phyloP scores from a whole-genome alignment of 1,140 invertebrate genomes.

The Drosophila micromelanica region DNA sequence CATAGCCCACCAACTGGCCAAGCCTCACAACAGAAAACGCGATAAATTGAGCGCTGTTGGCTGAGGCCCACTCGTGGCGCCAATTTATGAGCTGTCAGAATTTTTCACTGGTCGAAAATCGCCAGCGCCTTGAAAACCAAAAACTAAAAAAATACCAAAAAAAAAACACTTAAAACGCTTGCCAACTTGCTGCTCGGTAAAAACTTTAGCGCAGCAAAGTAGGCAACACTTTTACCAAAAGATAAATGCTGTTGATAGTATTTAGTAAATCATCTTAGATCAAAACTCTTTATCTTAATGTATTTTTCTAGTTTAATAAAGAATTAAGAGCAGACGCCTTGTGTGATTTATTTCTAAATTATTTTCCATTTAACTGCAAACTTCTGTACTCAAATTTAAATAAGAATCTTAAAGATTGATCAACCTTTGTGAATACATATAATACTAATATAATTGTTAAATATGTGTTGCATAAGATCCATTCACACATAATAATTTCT shows the following conservation, averaged over 20 bases:
- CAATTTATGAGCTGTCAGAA: slow-evolving; percentile 79
- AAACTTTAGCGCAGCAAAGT: slow-evolving; percentile 31
- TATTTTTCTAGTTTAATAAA: too few species aligned
- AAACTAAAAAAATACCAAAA: slow-evolving; percentile 29
- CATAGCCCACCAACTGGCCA: not conserved
- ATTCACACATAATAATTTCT: not conserved
- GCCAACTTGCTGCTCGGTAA: not conserved
- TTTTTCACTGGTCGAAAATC: slow-evolving; percentile 47
- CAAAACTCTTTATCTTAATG: too few species aligned
- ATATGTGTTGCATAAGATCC: too few species aligned
- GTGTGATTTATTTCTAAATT: too few species aligned
- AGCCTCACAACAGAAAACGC: not conserved
- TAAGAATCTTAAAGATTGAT: too few species aligned
- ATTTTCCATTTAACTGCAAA: too few species aligned
- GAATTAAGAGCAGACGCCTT: too few species aligned
- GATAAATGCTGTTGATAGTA: not conserved
- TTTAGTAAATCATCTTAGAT: too few species aligned
- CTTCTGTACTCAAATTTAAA: too few species aligned
- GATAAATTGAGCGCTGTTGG: too few species aligned
- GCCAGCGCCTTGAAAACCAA: slow-evolving; percentile 2
- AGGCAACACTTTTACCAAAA: slow-evolving; percentile 55
- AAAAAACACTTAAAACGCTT: slow-evolving; percentile 45
- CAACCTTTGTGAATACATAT: too few species aligned
- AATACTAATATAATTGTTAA: too few species aligned
- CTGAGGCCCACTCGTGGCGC: slow-evolving; percentile 41